These are phyloP conservation scores for Diarsia dahlii DNA, from an alignment of 2,888 invertebrate species.

Conservation along the genomic window DNA sequence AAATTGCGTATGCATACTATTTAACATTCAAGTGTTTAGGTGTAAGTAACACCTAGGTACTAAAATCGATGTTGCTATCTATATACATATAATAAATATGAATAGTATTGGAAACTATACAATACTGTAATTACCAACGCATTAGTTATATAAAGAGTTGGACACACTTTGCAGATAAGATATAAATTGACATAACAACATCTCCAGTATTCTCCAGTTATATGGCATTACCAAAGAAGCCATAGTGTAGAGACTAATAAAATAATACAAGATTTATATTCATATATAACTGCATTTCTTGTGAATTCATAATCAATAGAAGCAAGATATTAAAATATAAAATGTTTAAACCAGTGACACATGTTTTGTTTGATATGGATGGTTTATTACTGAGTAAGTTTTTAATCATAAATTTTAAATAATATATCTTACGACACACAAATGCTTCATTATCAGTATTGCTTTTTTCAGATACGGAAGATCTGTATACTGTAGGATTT, in stretches of 20 bases:
- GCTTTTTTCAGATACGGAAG: conserved; percentile 93
- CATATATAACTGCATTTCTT: neutral
- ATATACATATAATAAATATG: neutral
- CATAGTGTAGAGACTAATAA: conserved; percentile 15
- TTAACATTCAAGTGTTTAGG: neutral
- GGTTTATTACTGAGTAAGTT: conserved; percentile 85
- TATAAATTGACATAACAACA: conserved; percentile 51
- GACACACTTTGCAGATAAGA: conserved; percentile 48
- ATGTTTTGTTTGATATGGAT: conserved; percentile 88
- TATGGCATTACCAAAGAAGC: conserved; percentile 16
- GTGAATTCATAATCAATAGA: neutral
- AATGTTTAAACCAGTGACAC: conserved; percentile 79
- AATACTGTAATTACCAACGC: conserved; percentile 23
- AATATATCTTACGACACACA: neutral
- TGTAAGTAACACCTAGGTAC: neutral
- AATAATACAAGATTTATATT: conserved; percentile 14
- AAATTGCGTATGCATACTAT: conserved; percentile 6
- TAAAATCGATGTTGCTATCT: neutral
- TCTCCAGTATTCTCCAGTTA: conserved; percentile 35
- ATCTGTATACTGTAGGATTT: conserved; percentile 93
- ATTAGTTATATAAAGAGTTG: conserved; percentile 39
- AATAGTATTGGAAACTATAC: conserved; percentile 20
- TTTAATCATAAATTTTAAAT: conserved; percentile 10
- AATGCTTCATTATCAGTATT: conserved; percentile 9
- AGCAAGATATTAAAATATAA: conserved; percentile 56